Base-by-base conservation (phyloP, 2,797 vertebrate genomes). In the Sebastolobus alascanus region DNA sequence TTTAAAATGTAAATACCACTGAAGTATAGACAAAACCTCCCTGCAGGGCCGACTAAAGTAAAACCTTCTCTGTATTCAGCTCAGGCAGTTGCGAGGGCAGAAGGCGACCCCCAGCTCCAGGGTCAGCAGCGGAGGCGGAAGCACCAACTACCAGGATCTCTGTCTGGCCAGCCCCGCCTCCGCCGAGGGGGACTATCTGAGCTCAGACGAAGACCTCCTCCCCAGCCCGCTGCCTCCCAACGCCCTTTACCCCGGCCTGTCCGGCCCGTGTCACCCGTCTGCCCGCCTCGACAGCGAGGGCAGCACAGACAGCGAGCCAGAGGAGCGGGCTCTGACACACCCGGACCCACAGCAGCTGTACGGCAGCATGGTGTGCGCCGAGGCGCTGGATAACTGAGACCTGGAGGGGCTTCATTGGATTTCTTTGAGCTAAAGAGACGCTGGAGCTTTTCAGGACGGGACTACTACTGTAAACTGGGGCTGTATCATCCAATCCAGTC, bases 171-270 rank as follows among this genome's bases (percentile, higher is more conserved):
- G 96, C 52, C 97, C 96, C 4, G 93, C 97, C 71, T 97, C 95
- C 0, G 96, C 93, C 2, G 97, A 98, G 35, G 98, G 97, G 10
- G 97, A 99, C 95, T 99, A 97, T 27, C 95, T 98, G 85, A 99
- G 98, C 54, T 99, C 98, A 0, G 98, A 99, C 1, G 98, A 99
- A 50, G 98, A 99, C 92, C 95, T 98, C 72, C 96, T 98, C 18
- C 94, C 96, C 46, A 96, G 96, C 79, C 95, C 96, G 1, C 93
- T 97, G 40, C 95, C 97, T n/a, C 92, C 96, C 75, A 95, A 88
- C 11, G 90, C 95, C 16, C 96, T 98, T 22, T 98, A 97, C 87
- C 94, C 97, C 0, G 80, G 94, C 52, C 94, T 97, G 8, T 94
- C 96, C 0, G 88, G 92, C 52, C 93, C 94, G 1, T 91, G 96